These are phyloP conservation scores for Pocillopora damicornis DNA, from an alignment of 64 coral and sea anemone genomes.

Conservation along the genomic window DNA sequence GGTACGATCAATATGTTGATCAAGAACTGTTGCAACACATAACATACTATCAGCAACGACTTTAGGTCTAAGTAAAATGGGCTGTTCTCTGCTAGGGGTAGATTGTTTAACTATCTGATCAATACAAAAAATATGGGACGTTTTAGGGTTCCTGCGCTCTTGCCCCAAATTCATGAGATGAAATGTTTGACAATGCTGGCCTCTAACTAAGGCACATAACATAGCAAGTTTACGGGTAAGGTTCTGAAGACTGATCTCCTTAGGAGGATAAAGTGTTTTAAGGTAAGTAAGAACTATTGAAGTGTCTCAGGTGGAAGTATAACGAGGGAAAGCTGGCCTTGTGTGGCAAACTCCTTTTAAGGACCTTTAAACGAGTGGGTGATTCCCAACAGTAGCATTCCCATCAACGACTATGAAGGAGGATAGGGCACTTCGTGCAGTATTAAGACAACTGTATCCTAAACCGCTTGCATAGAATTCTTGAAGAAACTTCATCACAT, in stretches of 20 bases:
- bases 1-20: no score
- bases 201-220: conserved; percentile 36
- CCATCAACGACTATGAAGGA: neutral
- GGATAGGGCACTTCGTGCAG: conserved; percentile 30
- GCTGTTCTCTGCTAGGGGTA: conserved; percentile 13
- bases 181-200: no score
- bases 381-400: conserved; percentile 17
- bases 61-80: conserved; percentile 18
- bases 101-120: conserved; percentile 31
- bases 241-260: no score
- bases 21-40: conserved; percentile 38
- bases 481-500: conserved; percentile 2
- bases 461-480: neutral
- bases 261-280: conserved; percentile 33
- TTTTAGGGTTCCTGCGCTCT: neutral
- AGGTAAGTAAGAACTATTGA: conserved; percentile 28
- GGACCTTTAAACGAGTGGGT: conserved; percentile 19
- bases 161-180: no score
- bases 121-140: conserved; percentile 37
- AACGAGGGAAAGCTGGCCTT: conserved; percentile 2
- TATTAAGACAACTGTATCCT: conserved; percentile 23
- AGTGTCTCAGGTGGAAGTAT: conserved; percentile 1
- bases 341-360: conserved; percentile 16
- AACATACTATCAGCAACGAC: conserved; percentile 10
- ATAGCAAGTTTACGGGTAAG: conserved; percentile 35